phyloP scores from a whole-genome alignment of 2,888 invertebrate genomes.

The Drosophila percnosoma region DNA sequence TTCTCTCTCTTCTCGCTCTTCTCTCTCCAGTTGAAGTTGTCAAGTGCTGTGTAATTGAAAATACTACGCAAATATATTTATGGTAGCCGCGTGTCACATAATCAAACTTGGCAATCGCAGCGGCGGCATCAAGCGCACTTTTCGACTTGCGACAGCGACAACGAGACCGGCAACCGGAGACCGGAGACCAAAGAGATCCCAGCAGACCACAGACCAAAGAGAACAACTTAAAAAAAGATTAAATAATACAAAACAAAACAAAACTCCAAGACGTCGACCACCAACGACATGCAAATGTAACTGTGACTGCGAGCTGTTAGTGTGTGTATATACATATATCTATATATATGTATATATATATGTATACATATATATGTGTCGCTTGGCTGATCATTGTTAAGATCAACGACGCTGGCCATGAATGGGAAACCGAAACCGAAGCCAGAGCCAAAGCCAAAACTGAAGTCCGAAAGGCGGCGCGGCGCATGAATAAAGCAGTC shows the following conservation, averaged over 20 bases:
- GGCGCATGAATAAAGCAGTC: slow-evolving; percentile 76
- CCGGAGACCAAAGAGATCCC: slow-evolving; percentile 13
- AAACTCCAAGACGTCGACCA: slow-evolving; percentile 56
- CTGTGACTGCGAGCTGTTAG: slow-evolving; percentile 14
- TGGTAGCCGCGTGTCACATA: slow-evolving; percentile 75
- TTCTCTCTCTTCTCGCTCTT: neutral
- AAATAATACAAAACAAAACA: slow-evolving; percentile 11
- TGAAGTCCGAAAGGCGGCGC: slow-evolving; percentile 46
- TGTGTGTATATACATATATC: slow-evolving; percentile 23
- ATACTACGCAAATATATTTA: slow-evolving; percentile 52
- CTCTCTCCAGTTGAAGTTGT: neutral
- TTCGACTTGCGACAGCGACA: slow-evolving; percentile 31
- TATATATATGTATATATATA: slow-evolving; percentile 16
- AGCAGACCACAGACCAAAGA: slow-evolving; percentile 33
- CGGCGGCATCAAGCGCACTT: slow-evolving; percentile 60
- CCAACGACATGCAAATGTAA: slow-evolving; percentile 76
- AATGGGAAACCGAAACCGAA: slow-evolving; percentile 58
- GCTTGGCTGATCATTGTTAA: slow-evolving; percentile 79
- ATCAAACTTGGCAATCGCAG: slow-evolving; percentile 68
- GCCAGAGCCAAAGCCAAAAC: slow-evolving; percentile 13
- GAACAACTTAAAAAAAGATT: slow-evolving; percentile 10
- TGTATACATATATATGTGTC: slow-evolving; percentile 39
- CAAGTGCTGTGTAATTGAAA: slow-evolving; percentile 1
- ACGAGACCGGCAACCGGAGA: neutral
- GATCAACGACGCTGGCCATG: slow-evolving; percentile 65